Base-by-base conservation (phyloP, 2,797 vertebrate species). In the Sphenopsis melanotis region DNA sequence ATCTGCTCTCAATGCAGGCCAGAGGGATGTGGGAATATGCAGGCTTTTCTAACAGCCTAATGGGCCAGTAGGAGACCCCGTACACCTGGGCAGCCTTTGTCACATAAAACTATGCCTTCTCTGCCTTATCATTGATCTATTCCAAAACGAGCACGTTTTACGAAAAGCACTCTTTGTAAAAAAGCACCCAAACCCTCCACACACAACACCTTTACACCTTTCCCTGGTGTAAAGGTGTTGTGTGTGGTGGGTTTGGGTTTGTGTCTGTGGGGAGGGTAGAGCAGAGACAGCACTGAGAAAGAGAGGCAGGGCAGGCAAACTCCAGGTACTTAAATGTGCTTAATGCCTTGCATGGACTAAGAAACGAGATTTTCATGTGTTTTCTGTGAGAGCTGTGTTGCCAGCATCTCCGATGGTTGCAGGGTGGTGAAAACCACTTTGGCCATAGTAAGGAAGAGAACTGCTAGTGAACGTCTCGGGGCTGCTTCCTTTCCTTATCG, bases 401-500 rank as follows among this genome's bases (percentile, higher is more conserved):
- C n/a, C 68, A 66, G 60, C 56, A 49, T 74, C 75, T 82, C 57
- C 15, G 36, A 18, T 20, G 18, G 32, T 57, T 7, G 26, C 17
- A 65, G 18, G 24, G 17, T 12, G 23, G 53, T 27, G 30, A 83
- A 39, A 79, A 41, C 64, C 30, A 15, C 34, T 89, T 87, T 53
- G 57, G 27, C 15, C 9, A 13, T 1, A 15, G 24, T 19, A 53
- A 44, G 24, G 32, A 89, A 80, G 42, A 89, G 29, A 87, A 55
- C 8, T 42, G 36, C 42, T 65, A 9, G 8, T 3, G 29, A 47
- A 42, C 0, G 0, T 34, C 64, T 61, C 1, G 0, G 21, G 26
- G 27, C 23, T 27, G 36, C 30, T 70, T 75, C 26, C 29, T 60
- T 71, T 68, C 20, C 34, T 36, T 10, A 42, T 30, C n/a, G 49